Evolutionary conservation across 2,797 vertebrate species (phyloP).

Genomic region (Semotilus atromaculatus): DNA sequence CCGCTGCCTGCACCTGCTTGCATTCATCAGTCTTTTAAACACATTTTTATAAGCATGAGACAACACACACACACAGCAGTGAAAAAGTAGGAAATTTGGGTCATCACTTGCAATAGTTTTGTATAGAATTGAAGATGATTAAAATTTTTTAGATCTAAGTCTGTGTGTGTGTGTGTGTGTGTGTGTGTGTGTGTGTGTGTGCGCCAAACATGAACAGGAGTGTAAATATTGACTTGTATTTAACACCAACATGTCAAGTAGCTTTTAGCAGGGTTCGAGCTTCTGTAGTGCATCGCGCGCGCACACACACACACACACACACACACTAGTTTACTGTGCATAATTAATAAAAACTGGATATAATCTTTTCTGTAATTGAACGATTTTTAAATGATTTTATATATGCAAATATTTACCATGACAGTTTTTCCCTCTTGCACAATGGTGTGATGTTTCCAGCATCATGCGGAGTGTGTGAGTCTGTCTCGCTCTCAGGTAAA

Average conservation of each 20-base stretch:
- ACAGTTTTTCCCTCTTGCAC: not conserved
- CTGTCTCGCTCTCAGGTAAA: slow-evolving; percentile 16
- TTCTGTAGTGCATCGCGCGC: slow-evolving; percentile 2
- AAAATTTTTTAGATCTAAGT: not conserved
- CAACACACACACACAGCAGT: slow-evolving; percentile 12
- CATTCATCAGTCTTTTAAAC: slow-evolving; percentile 53
- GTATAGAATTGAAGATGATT: not conserved
- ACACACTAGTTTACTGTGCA: not conserved
- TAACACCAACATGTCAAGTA: slow-evolving; percentile 56
- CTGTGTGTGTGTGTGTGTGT: too few species aligned
- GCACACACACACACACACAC: slow-evolving; percentile 16
- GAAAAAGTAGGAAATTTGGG: not conserved
- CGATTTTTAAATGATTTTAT: not conserved
- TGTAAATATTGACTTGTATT: slow-evolving; percentile 61
- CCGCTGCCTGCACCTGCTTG: slow-evolving; percentile 49
- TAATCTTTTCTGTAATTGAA: not conserved
- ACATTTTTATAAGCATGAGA: slow-evolving; percentile 44
- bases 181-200: not conserved
- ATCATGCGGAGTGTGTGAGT: not conserved
- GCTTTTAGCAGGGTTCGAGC: slow-evolving; percentile 23
- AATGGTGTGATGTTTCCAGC: slow-evolving; percentile 18
- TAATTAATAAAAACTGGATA: not conserved
- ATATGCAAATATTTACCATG: not conserved
- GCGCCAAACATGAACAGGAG: slow-evolving; percentile 31
- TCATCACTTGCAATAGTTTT: not conserved